Evolutionary conservation across 2,113 vertebrate genomes (phyloP), one percentile per base, ranked within the genome.

Genomic region (Myrmecophaga tridactyla): DNA sequence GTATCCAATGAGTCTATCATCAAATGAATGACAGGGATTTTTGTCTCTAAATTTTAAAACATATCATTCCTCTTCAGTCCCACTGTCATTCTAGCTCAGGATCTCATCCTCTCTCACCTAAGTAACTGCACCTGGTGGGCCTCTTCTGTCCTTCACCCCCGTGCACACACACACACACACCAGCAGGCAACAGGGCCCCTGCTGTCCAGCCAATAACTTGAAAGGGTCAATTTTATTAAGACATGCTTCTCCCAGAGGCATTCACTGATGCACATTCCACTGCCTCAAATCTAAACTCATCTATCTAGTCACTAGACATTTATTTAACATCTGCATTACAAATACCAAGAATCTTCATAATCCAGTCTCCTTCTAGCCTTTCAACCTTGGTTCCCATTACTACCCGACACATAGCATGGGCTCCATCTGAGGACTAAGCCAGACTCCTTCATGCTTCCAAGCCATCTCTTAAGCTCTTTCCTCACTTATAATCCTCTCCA

Each of bases 41-140:
- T 62, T 23, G 46, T 77, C 69, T 63, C 65, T 86, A 86, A 62
- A 65, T 73, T 89, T 86, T 86, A 48, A 91, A 83, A 65, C 4
- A 3, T 29, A n/a, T 67, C 11, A 7, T 92, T 89, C 65, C 25
- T 67, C 43, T 65, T 89, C 34, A 41, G 36, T 53, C 13, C 18
- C 20, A 36, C 15, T 46, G 5, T 53, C 41, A 70, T 69, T 86
- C 46, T 36, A 69, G 6, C 56, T 65, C 53, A 53, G 56, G 20
- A 53, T 72, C 51, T 60, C 29, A 15, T 92, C 29, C 20, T 34
- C 41, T 77, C 58, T 83, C 29, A 34, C 39, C 41, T 75, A 7
- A 17, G 46, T 48, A 43, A 56, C 9, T 62, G 18, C 46, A 76
- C 11, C n/a, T 36, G 34, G 43, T 70, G 13, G 31, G 70, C 27